Evolutionary conservation across 2,888 invertebrate species (phyloP).

Genomic region (Cacoxenus indagator): DNA sequence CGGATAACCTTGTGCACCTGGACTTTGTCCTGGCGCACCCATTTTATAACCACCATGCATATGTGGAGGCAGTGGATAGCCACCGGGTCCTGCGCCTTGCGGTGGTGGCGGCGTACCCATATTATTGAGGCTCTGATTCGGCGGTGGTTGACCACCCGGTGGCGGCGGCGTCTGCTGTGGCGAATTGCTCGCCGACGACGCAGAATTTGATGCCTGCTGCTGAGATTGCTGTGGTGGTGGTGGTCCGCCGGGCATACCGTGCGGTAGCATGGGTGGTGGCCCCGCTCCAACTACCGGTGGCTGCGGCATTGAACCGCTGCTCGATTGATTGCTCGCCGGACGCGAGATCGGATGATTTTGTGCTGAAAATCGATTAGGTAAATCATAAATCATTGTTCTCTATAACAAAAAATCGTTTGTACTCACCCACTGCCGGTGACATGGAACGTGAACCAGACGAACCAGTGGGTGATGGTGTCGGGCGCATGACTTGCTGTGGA

Average conservation of each 20-base stretch:
- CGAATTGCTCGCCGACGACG: constrained; percentile 66
- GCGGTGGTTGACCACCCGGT: constrained; percentile 65
- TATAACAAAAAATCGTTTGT: neutral
- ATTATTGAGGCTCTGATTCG: constrained; percentile 66
- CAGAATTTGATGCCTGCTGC: constrained; percentile 62
- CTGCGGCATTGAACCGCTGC: constrained; percentile 70
- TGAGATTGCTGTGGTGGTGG: constrained; percentile 62
- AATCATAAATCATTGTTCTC: neutral
- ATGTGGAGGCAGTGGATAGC: constrained; percentile 68
- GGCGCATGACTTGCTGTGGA: constrained; percentile 86
- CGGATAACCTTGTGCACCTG: constrained; percentile 73
- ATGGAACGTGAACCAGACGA: constrained; percentile 96
- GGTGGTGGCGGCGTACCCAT: constrained; percentile 65
- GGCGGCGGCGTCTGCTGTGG: constrained; percentile 68
- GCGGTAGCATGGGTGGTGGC: constrained; percentile 62
- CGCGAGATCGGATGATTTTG: constrained; percentile 97
- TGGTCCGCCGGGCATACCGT: constrained; percentile 57
- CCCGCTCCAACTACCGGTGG: constrained; percentile 52
- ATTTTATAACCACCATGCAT: constrained; percentile 76
- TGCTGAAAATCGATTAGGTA: constrained; percentile 49
- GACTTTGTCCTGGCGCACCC: constrained; percentile 73
- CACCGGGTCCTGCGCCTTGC: constrained; percentile 53
- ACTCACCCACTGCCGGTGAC: constrained; percentile 96
- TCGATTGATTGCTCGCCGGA: constrained; percentile 87
- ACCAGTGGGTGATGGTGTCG: constrained; percentile 93